Conservation (phyloP, 2,113 vertebrate genomes). For the Buteo buteo region DNA sequence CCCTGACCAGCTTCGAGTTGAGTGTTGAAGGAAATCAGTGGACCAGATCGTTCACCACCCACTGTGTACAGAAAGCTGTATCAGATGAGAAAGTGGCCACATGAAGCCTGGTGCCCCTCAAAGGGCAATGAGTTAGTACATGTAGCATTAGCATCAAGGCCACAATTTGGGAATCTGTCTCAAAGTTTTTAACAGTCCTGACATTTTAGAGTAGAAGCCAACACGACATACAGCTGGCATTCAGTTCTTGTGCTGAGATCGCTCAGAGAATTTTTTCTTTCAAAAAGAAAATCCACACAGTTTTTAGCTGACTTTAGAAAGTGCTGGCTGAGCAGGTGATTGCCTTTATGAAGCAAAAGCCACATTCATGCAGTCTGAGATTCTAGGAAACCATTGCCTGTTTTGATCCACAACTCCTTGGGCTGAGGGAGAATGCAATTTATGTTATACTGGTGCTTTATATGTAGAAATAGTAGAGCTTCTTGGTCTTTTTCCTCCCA, state of each 20-base stretch:
- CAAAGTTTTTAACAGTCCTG: background rate
- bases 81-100: background rate
- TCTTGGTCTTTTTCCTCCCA: background rate
- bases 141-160: background rate
- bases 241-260: background rate
- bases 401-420: background rate
- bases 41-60: background rate
- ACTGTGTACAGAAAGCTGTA: background rate
- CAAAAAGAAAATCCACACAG: background rate
- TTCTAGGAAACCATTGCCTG: background rate
- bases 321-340: background rate
- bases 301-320: background rate
- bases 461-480: background rate
- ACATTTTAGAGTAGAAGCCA: background rate
- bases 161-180: background rate
- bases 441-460: background rate
- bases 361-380: background rate
- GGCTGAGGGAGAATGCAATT: background rate
- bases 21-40: background rate
- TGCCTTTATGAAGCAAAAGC: background rate
- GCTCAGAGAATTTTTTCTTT: background rate
- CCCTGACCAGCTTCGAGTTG: no score
- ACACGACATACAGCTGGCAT: background rate
- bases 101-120: background rate
- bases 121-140: background rate